Conservation (phyloP, 2,888 invertebrate genomes). For the Aspidapion aeneum region DNA sequence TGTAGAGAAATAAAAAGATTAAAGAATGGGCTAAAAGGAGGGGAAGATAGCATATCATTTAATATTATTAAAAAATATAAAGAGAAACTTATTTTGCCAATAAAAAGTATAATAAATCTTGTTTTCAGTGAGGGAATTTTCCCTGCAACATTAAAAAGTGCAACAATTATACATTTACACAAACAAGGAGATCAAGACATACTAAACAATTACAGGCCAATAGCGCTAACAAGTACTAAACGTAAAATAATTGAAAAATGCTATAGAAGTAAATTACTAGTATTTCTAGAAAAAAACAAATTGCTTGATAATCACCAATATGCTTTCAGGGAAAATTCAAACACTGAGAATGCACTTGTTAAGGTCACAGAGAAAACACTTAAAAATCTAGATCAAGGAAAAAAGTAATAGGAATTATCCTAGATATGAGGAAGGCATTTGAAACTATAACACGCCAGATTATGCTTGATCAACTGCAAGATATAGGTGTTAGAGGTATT, state of each 20-base stretch:
- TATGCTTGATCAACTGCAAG: neutral
- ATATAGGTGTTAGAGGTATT: slow-evolving; percentile 2
- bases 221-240: slow-evolving; percentile 1
- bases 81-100: neutral
- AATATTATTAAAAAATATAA: neutral
- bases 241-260: slow-evolving; percentile 2
- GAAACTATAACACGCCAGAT: too few species aligned
- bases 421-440: too few species aligned
- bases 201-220: neutral
- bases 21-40: neutral
- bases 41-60: neutral
- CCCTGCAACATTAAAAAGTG: neutral
- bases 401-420: too few species aligned
- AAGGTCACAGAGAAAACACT: neutral
- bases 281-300: neutral
- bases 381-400: too few species aligned
- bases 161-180: neutral
- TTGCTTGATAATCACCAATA: neutral
- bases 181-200: neutral
- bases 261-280: neutral
- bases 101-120: neutral
- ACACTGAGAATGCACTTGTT: neutral
- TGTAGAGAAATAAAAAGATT: neutral
- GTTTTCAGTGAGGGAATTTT: neutral
- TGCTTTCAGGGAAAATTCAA: neutral